Base-by-base conservation (phyloP, 2,797 vertebrate genomes). In the Varecia variegata region DNA sequence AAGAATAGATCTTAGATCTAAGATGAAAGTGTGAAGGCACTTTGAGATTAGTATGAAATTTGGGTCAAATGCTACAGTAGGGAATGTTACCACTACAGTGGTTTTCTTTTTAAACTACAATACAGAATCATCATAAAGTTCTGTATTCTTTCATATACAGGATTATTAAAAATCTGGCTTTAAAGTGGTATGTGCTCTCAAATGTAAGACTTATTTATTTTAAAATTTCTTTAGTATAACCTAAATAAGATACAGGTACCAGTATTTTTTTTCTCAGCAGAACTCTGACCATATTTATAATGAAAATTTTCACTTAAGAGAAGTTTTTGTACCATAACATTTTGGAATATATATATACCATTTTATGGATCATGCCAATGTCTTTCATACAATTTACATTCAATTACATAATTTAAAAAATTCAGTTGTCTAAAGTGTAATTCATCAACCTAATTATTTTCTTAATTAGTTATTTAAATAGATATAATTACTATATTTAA, bases 361-460 rank as follows among this genome's bases (percentile, higher is more conserved):
- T 93, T 93, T 88, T 76, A 68, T 68, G 62, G 71, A 47, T 87
- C 65, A 90, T 45, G 81, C 12, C 54, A 81, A n/a, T 43, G 15
- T 84, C 56, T 92, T 94, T 90, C 62, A 81, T 13, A 45, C 20
- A 65, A 65, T 67, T 43, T 62, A 67, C 30, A 43, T 93, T 76
- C 56, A 89, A 77, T 90, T 77, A 83, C 40, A 18, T 50, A 92
- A 67, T n/a, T 70, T 73, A 84, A 74, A 71, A 73, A 65, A 52
- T 73, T 81, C 35, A 84, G 21, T 76, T 93, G 23, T 45, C 43
- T 87, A 94, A 94, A 94, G 38, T 58, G 90, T 25, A 73, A 90
- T 67, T 83, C 79, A 81, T 71, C 85, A 94, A 92, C 71, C 54
- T 47, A 93, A 76, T 80, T 93, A 68, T 92, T 87, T 93, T 94